Conservation (phyloP, 1,140 invertebrate genomes). For the Caenorhabditis briggsae region DNA sequence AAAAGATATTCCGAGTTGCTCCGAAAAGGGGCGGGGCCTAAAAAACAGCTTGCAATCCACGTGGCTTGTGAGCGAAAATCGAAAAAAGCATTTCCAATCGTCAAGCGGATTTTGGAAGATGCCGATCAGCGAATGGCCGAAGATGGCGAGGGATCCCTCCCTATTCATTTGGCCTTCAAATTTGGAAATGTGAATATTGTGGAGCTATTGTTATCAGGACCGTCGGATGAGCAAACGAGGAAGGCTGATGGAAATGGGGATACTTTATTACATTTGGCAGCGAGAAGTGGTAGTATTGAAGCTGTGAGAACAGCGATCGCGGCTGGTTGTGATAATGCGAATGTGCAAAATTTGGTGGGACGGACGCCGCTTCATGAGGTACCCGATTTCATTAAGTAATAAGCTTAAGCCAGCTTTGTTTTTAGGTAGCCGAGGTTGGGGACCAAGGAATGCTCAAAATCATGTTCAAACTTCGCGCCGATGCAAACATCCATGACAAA, state of each 20-base stretch:
- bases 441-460: slow-evolving; percentile 94
- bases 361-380: slow-evolving; percentile 82
- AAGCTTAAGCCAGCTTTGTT: too few relatives aligned
- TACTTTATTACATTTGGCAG: slow-evolving; percentile 74
- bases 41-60: slow-evolving; percentile 72
- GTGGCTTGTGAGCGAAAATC: slow-evolving; percentile 69
- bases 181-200: slow-evolving; percentile 71
- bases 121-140: slow-evolving; percentile 65
- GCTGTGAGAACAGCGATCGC: slow-evolving; percentile 70
- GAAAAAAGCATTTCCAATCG: slow-evolving; percentile 64
- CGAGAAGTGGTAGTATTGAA: slow-evolving; percentile 67
- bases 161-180: slow-evolving; percentile 73
- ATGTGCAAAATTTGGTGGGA: slow-evolving; percentile 80
- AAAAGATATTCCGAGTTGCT: slow-evolving; percentile 65
- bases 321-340: slow-evolving; percentile 72
- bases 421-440: slow-evolving; percentile 93
- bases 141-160: slow-evolving; percentile 69
- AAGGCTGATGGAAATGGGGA: slow-evolving; percentile 71
- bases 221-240: slow-evolving; percentile 69
- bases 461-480: slow-evolving; percentile 92
- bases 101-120: slow-evolving; percentile 69
- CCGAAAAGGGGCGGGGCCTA: slow-evolving; percentile 69
- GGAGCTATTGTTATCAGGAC: slow-evolving; percentile 67
- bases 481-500: slow-evolving; percentile 91
- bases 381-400: too few relatives aligned